These are phyloP conservation scores for Catharus fuscescens DNA, from an alignment of 2,113 vertebrate genomes.

Conservation along the genomic window DNA sequence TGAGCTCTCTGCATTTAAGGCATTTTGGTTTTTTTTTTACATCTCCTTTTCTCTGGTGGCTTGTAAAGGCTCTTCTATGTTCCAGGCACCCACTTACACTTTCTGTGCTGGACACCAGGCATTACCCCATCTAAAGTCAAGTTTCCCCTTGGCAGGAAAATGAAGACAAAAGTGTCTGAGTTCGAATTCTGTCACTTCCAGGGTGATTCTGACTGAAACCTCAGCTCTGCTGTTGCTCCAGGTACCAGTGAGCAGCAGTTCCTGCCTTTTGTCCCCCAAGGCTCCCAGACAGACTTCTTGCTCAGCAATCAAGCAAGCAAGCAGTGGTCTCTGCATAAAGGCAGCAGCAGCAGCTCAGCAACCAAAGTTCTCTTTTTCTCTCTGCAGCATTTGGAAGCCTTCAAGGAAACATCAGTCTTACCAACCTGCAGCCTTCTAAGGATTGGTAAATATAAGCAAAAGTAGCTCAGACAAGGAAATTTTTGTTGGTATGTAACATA, in stretches of 20 bases:
- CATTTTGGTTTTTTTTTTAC: neutral
- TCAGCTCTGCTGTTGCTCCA: neutral
- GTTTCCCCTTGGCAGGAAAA: neutral
- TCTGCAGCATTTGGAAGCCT: neutral
- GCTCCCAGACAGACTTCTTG: rapidly evolving
- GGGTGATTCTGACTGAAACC: neutral
- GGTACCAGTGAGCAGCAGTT: rapidly evolving
- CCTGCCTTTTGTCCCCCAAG: neutral
- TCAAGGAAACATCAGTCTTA: neutral
- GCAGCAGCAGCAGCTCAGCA: neutral
- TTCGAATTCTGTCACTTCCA: neutral
- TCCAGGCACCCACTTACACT: neutral
- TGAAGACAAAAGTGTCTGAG: neutral
- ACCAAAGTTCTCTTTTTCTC: neutral
- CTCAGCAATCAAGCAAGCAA: neutral
- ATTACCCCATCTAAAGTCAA: neutral
- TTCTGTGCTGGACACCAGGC: neutral
- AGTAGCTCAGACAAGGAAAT: neutral
- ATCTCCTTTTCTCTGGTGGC: neutral
- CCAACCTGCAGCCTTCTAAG: neutral
- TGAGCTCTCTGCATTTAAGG: neutral
- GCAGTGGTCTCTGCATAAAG: neutral
- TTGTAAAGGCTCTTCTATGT: neutral
- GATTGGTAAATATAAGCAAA: neutral
- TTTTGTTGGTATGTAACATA: neutral